Percentiles rank a stretch among this genome's conserved stretches.
Conservation (phyloP, 1,140 invertebrate genomes). For the Limonius californicus region DNA sequence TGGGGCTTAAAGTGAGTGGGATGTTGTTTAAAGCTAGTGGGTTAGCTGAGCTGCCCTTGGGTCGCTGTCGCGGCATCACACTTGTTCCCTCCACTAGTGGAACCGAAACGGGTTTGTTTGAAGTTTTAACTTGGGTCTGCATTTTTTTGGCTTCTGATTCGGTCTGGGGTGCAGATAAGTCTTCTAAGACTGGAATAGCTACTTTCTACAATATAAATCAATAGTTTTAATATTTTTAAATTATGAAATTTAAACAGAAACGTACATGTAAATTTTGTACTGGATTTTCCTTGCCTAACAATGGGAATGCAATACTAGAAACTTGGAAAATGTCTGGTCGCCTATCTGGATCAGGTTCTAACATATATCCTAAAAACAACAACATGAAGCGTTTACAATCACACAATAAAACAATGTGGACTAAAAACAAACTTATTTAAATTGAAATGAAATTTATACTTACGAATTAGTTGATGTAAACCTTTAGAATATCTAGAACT, state of each 20-base stretch:
- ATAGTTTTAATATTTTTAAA: not conserved
- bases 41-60: constrained; percentile 59
- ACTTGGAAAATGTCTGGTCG: constrained; percentile 90
- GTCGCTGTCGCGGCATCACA: constrained; percentile 79
- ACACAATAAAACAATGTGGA: not conserved
- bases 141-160: constrained; percentile 63
- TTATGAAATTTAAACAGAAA: too few relatives aligned
- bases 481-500: constrained; percentile 69
- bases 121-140: constrained; percentile 49
- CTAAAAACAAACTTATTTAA: constrained; percentile 13
- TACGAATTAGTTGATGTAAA: constrained; percentile 55
- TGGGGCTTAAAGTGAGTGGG: constrained; percentile 50
- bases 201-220: not conserved
- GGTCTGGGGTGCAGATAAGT: constrained; percentile 60
- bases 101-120: constrained; percentile 47
- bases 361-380: constrained; percentile 66
- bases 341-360: constrained; percentile 76
- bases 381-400: not conserved
- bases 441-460: constrained; percentile 29
- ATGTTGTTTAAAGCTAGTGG: constrained; percentile 47
- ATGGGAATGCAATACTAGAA: constrained; percentile 70
- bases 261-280: constrained; percentile 79
- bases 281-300: constrained; percentile 71
- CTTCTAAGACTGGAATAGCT: constrained; percentile 59
- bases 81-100: constrained; percentile 69